These are phyloP conservation scores for Patella ulyssiponensis DNA, from an alignment of 2,888 invertebrate genomes.

Conservation along the genomic window DNA sequence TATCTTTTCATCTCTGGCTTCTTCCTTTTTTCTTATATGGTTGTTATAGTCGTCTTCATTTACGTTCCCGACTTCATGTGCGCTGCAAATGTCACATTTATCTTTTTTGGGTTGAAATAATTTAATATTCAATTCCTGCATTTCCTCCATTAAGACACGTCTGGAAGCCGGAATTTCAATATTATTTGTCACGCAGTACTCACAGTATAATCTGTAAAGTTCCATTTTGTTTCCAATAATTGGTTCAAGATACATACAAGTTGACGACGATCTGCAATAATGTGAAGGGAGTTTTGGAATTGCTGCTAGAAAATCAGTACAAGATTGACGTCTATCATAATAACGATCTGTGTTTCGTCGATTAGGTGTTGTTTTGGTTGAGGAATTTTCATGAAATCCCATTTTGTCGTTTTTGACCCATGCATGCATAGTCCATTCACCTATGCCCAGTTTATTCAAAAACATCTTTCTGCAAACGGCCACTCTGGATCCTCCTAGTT, in stretches of 20 bases:
- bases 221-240: background rate
- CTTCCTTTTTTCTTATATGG: background rate
- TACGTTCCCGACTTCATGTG: background rate
- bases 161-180: no score
- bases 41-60: background rate
- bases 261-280: background rate
- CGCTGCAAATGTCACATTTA: background rate
- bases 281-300: background rate
- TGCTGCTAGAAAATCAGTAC: background rate
- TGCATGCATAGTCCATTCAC: background rate
- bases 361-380: background rate
- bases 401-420: background rate
- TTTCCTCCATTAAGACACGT: background rate
- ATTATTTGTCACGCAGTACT: background rate
- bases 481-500: background rate
- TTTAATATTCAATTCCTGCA: background rate
- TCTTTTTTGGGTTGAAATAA: no score
- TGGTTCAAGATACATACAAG: background rate
- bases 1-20: background rate
- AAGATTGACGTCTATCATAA: background rate
- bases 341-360: conserved; percentile 1
- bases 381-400: background rate
- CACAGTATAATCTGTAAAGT: no score
- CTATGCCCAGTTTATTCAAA: background rate
- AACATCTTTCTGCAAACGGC: background rate